Evolutionary conservation across 2,797 vertebrate species (phyloP).

Genomic region (Gadopsis bispinosus): DNA sequence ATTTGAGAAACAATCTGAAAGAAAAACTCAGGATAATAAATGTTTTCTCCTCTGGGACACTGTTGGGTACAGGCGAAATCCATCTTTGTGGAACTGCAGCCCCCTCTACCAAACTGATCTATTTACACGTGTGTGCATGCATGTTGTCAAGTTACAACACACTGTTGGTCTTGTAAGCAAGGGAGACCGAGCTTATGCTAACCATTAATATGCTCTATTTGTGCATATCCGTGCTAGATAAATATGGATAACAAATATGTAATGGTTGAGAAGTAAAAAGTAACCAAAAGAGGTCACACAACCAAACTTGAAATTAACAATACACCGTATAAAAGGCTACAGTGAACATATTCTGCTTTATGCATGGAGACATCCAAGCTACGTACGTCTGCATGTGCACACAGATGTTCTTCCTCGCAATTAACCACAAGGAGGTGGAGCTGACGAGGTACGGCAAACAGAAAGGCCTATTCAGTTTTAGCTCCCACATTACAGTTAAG

Average conservation of each 20-base stretch:
- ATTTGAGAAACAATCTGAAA: constrained; percentile 82
- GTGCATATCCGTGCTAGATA: not conserved
- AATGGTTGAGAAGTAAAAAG: not conserved
- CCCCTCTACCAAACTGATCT: constrained; percentile 40
- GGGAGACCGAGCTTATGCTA: not conserved
- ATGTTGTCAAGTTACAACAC: constrained; percentile 61
- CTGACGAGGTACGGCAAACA: constrained; percentile 70
- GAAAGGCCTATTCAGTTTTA: constrained; percentile 71
- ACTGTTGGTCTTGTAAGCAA: constrained; percentile 16
- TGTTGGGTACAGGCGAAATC: constrained; percentile 65
- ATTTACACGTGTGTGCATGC: constrained; percentile 46
- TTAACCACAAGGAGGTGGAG: constrained; percentile 66
- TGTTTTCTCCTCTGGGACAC: constrained; percentile 77
- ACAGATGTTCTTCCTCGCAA: constrained; percentile 54
- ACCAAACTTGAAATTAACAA: constrained; percentile 37
- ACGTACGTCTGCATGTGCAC: constrained; percentile 56
- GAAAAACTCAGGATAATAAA: constrained; percentile 81
- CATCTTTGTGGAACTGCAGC: constrained; percentile 67
- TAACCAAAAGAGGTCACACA: constrained; percentile 21
- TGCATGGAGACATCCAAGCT: constrained; percentile 48
- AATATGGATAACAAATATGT: constrained; percentile 4
- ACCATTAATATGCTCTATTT: constrained; percentile 28
- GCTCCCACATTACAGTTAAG: constrained; percentile 79
- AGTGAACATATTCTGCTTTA: constrained; percentile 36
- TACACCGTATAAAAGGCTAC: constrained; percentile 9